Base-by-base conservation (phyloP, 2,888 invertebrate genomes). In the Hydraecia micacea region DNA sequence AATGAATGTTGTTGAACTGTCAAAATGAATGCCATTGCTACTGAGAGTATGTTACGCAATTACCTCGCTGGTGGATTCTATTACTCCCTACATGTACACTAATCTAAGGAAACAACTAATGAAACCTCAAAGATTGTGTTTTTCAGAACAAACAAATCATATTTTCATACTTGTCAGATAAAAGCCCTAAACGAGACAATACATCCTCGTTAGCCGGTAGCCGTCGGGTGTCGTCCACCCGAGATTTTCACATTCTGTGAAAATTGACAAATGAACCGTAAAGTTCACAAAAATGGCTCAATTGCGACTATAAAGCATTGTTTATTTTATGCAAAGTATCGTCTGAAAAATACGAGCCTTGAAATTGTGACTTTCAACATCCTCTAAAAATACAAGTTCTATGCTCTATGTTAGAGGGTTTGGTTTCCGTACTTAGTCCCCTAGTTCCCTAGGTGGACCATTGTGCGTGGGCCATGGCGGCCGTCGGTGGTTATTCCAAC, bases 111-210 rank as follows among this genome's bases (percentile, higher is more conserved):
- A 39, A 55, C 73, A 55, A 13, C 25, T 28, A 74, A 70, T 74
- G 32, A n/a, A 32, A 32, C 28, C 15, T 42, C 21, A 49, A 36
- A n/a, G 15, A 62, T 77, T 42, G 7, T n/a, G 70, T n/a, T 65
- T 79, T 49, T 28, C 46, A 80, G 28, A 70, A 58, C 15, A 69
- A 67, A 9, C 32, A 42, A 46, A 65, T 78, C 39, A 25, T 46
- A 63, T 25, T 36, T 55, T 21, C 25, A 3, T 62, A 52, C 18
- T 7, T 42, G 13, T 69, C 62, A 36, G 62, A 69, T 78, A 77
- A 62, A 42, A 32, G 0, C 21, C 28, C 15, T 15, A 28, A 28
- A 15, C 15, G 28, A 60, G 7, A 65, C 46, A 11, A 62, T 60
- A 60, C 66, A n/a, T 67, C 67, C 28, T 55, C 42, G 25, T 62